These are phyloP conservation scores for Lasiurus cinereus DNA, from an alignment of 2,113 vertebrate species.

Conservation along the genomic window DNA sequence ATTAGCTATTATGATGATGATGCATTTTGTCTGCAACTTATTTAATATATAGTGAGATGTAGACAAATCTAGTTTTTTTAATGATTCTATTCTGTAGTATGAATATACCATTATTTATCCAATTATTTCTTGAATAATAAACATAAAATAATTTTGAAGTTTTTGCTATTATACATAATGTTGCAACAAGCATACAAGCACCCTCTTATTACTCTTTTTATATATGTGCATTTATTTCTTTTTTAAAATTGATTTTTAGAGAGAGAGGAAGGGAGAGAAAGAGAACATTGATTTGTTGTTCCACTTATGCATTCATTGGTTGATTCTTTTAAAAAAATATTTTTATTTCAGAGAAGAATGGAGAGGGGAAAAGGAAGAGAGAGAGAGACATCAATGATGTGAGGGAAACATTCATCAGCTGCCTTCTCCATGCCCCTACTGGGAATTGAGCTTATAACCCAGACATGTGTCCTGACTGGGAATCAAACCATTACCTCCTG, in stretches of 20 bases:
- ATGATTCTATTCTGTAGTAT: background rate
- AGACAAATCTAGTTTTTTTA: conserved; percentile 22
- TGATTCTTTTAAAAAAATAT: too few relatives aligned
- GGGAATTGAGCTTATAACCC: too few relatives aligned
- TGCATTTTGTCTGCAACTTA: background rate
- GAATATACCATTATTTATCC: background rate
- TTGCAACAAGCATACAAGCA: background rate
- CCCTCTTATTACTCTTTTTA: background rate
- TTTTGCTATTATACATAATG: conserved; percentile 1
- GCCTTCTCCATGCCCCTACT: too few relatives aligned
- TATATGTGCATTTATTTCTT: conserved; percentile 16
- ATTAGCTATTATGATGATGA: background rate
- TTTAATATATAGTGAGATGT: background rate
- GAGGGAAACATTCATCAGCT: too few relatives aligned
- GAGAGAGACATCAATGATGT: too few relatives aligned
- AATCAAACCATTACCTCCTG: too few relatives aligned
- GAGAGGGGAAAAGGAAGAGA: too few relatives aligned
- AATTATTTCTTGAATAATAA: background rate
- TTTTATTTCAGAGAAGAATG: too few relatives aligned
- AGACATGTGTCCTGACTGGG: too few relatives aligned
- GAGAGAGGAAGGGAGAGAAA: too few relatives aligned
- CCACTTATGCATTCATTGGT: too few relatives aligned
- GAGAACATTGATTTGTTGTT: too few relatives aligned
- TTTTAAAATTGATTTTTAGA: background rate
- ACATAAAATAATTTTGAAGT: background rate